Evolutionary conservation across 2,113 vertebrate species (phyloP), one percentile per base, ranked within the genome.

Genomic region (Microtus oregoni): DNA sequence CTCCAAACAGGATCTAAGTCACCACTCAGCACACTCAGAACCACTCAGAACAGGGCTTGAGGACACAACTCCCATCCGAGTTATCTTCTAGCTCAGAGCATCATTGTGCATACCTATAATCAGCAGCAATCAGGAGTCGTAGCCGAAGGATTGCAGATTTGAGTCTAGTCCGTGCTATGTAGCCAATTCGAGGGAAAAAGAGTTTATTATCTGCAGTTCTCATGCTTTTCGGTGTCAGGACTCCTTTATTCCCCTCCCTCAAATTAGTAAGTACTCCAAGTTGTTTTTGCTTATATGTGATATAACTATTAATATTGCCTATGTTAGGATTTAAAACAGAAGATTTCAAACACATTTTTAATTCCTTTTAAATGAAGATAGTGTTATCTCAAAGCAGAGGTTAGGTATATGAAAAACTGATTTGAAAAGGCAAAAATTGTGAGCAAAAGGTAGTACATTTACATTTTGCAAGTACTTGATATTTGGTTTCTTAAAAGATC

Each of bases 391-490:
- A 92, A 95, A 72, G 70, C 58, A 50, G 22, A 68, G 55, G 55
- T 17, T 41, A 44, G 61, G 68, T 77, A 8, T 44, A 19, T 83
- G 15, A 89, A 30, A 87, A 73, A 88, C 30, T 19, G 6, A 67
- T 86, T 91, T 94, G 24, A 24, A 88, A 65, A 70, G 65, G 75
- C 35, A 35, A 55, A 83, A 92, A 24, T 52, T 63, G n/a, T 17
- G 41, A 68, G 38, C 13, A 38, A 81, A 63, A 83, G 3, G 1
- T 19, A 85, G n/a, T 78, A 32, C 52, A 5, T 93, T 97, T 93
- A 41, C 58, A 90, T 82, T 94, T 95, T 94, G 9, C n/a, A 83
- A 87, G 83, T 93, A 12, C 81, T 86, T 73, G 67, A 44, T 91
- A 79, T 61, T 79, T 94, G 77, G 20, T 13, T 92, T 94, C 55